Evolutionary conservation across 2,113 vertebrate species (phyloP).

Genomic region (Oryzias melastigma): DNA sequence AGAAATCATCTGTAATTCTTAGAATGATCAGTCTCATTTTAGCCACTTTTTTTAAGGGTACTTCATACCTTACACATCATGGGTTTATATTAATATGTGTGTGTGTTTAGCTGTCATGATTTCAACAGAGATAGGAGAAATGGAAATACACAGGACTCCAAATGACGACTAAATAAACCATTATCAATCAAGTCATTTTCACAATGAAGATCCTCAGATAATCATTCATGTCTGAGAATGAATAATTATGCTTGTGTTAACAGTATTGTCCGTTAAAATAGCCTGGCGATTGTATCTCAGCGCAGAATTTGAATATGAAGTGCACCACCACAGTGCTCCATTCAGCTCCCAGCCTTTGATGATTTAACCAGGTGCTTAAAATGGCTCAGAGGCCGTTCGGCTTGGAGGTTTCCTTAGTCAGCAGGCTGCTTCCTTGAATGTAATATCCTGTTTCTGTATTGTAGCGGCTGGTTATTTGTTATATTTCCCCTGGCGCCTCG

Average conservation of each 20-base stretch:
- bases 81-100: too few relatives aligned
- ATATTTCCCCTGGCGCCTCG: conserved; percentile 62
- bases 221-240: conserved; percentile 11
- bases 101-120: neutral
- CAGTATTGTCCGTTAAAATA: conserved; percentile 1
- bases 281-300: conserved; percentile 13
- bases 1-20: too few relatives aligned
- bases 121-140: neutral
- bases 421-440: conserved; percentile 59
- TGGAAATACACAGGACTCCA: neutral
- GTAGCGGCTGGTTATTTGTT: conserved; percentile 65
- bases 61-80: too few relatives aligned
- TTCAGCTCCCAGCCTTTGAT: conserved; percentile 28
- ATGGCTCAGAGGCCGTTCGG: conserved; percentile 46
- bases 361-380: conserved; percentile 45
- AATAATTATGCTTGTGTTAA: neutral
- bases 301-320: conserved; percentile 5
- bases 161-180: conserved; percentile 10
- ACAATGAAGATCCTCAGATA: conserved; percentile 2
- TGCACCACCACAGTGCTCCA: conserved; percentile 15
- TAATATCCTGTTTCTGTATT: conserved; percentile 67
- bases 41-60: neutral
- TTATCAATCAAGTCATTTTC: conserved; percentile 11
- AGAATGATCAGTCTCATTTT: neutral
- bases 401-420: conserved; percentile 66